Evolutionary conservation across 1,140 invertebrate genomes (phyloP), one percentile per base, ranked within the genome.

Genomic region (Lordiphosa collinella): DNA sequence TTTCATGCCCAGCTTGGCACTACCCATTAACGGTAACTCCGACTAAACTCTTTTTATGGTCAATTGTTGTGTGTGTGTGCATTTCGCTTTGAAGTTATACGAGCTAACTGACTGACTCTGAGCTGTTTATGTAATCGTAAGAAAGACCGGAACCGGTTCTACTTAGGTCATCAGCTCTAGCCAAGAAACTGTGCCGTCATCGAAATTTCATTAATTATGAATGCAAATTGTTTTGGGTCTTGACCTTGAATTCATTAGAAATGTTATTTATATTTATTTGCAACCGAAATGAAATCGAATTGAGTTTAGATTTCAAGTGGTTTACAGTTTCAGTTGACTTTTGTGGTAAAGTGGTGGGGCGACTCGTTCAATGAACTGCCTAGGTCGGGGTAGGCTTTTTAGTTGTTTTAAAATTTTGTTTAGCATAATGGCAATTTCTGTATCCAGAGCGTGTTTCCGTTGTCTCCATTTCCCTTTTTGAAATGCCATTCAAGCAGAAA

Each of bases 171-270:
- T 50, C 63, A 44, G 52, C 32, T 66, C 9, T 29, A 12, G 41
- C 46, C 47, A 44, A 44, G 41, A 44, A 44, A 31, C 60, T 35
- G 60, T 34, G 41, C 36, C 51, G 60, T 63, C 59, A 63, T 48
- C 9, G 8, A 14, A 31, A 18, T 1, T 52, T 38, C 18, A 35
- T 70, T 22, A 50, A 58, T 53, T 49, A 61, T 41, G 25, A 38
- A 62, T 79, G 51, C 34, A 10, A 4, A 22, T 12, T 60, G 38
- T 54, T 65, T 80, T 80, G 65, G 70, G 37, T 53, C 71, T 47
- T 71, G 71, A 82, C 75, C 75, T 80, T 80, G 49, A 64, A 57
- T 73, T 60, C 40, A 58, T 73, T 63, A 36, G 72, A 68, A 57
- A 43, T 56, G 52, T 56, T 57, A 36, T 46, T 37, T 51, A 10